Conservation (phyloP, 2,113 vertebrate genomes). For the Planiliza haematocheilus region DNA sequence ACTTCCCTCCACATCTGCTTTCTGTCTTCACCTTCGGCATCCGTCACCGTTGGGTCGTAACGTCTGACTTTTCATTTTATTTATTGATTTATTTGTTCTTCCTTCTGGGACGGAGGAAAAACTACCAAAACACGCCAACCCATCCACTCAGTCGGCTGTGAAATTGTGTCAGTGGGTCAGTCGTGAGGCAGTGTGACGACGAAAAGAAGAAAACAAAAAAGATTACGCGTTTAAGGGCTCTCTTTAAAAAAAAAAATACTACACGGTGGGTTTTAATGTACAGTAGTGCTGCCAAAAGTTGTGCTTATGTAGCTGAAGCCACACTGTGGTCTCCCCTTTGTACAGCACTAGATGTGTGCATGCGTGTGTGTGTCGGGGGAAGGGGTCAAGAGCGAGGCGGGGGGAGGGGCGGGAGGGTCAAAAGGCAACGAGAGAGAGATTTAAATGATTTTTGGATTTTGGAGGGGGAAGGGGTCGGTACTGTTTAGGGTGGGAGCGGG, state of each 20-base stretch:
- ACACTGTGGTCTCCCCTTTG: constrained; percentile 78
- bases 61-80: constrained; percentile 3
- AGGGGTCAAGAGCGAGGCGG: constrained; percentile 26
- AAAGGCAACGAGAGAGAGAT: constrained; percentile 28
- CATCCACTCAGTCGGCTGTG: constrained; percentile 68
- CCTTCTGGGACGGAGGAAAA: constrained; percentile 40
- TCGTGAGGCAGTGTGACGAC: constrained; percentile 56
- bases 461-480: neutral
- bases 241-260: constrained; percentile 62
- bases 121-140: constrained; percentile 43
- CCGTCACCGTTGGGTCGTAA: constrained; percentile 25
- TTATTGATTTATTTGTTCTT: constrained; percentile 24
- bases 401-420: constrained; percentile 15
- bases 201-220: constrained; percentile 50
- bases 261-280: constrained; percentile 73
- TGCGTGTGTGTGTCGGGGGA: constrained; percentile 58
- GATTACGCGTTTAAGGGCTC: constrained; percentile 74
- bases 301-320: constrained; percentile 82
- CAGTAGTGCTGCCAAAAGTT: constrained; percentile 81
- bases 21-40: constrained; percentile 35
- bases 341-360: constrained; percentile 80
- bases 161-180: constrained; percentile 71
- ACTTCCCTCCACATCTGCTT: constrained; percentile 34
- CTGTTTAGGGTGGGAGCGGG: neutral
- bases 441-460: constrained; percentile 18